phyloP scores from a whole-genome alignment of 1,140 invertebrate species.

The Pseudomyrmex flavicornis region DNA sequence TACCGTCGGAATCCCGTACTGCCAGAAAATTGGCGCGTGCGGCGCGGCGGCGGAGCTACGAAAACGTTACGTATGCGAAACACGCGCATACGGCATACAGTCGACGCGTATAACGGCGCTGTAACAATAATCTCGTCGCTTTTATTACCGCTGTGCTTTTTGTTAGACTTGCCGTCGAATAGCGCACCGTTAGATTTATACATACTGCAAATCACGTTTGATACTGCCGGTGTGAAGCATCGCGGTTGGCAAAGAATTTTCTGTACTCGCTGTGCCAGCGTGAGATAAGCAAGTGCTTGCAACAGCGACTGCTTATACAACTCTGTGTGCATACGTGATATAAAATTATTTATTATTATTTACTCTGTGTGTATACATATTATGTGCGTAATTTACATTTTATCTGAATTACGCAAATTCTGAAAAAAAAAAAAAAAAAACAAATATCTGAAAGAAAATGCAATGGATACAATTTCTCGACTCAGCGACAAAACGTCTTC shows the following conservation, averaged over 20 bases:
- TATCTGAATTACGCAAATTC: background rate
- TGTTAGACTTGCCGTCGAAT: conserved; percentile 39
- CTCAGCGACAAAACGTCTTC: background rate
- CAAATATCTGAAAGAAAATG: background rate
- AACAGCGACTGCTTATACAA: background rate
- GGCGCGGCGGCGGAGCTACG: background rate
- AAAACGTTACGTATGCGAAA: conserved; percentile 38
- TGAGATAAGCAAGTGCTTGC: background rate
- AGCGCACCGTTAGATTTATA: conserved; percentile 35
- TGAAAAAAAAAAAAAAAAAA: background rate
- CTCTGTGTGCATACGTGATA: too few relatives aligned
- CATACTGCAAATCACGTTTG: conserved; percentile 48
- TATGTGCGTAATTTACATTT: background rate
- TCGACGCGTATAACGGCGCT: conserved; percentile 24
- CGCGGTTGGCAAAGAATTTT: conserved; percentile 16
- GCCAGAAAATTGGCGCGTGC: conserved; percentile 35
- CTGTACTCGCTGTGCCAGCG: background rate
- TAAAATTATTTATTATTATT: background rate
- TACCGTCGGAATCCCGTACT: conserved; percentile 1
- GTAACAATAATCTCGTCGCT: conserved; percentile 56
- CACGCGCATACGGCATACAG: background rate
- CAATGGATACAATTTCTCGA: background rate
- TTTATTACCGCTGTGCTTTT: conserved; percentile 50
- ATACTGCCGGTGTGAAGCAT: background rate
- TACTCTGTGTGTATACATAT: background rate